phyloP scores from a whole-genome alignment of 2,888 invertebrate species.

The Cancer borealis region DNA sequence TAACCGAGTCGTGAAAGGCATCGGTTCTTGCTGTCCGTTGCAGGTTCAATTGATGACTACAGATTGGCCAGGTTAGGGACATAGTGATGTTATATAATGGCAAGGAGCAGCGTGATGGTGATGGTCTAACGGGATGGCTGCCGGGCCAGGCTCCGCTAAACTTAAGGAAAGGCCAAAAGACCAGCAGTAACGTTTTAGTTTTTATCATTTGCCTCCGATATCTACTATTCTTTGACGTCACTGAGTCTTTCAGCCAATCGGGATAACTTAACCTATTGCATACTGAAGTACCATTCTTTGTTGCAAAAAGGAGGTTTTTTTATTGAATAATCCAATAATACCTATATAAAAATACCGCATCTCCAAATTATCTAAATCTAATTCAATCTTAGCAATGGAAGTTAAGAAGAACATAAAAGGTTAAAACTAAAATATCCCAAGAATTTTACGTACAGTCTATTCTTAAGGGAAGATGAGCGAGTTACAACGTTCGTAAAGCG shows the following conservation, averaged over 20 bases:
- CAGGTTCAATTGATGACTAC: not conserved
- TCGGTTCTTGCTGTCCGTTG: not conserved
- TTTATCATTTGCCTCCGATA: not conserved
- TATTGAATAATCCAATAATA: not conserved
- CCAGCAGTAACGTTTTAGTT: not conserved
- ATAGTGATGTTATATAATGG: not conserved
- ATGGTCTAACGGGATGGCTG: not conserved
- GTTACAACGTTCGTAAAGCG: not conserved
- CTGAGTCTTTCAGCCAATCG: not conserved
- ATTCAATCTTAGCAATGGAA: not conserved
- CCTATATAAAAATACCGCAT: not conserved
- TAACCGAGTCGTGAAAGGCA: not conserved
- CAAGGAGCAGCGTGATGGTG: not conserved
- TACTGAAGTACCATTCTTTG: conserved; percentile 22
- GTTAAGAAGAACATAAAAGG: not conserved
- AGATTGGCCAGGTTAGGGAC: not conserved
- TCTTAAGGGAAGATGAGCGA: not conserved
- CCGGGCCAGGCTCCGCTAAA: not conserved
- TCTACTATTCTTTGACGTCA: not conserved
- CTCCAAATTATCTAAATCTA: conserved; percentile 3
- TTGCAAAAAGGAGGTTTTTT: conserved; percentile 10
- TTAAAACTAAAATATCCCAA: not conserved
- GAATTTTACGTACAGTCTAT: not conserved
- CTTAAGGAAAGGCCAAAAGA: conserved; percentile 7
- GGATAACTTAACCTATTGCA: conserved; percentile 29